Evolutionary conservation across 1,140 invertebrate species (phyloP).

Genomic region (Melitaea cinxia): DNA sequence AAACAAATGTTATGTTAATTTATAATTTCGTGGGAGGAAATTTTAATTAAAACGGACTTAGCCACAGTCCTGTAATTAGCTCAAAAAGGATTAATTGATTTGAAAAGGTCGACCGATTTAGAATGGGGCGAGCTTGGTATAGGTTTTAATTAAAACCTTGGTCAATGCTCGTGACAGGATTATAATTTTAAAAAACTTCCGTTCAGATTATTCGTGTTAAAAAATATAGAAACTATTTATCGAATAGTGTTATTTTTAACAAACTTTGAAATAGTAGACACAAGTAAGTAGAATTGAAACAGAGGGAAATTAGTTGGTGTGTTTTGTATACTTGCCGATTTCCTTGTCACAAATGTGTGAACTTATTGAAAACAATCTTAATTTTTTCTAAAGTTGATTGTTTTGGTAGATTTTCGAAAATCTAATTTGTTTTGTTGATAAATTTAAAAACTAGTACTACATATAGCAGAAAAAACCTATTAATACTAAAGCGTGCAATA

Average conservation of each 20-base stretch:
- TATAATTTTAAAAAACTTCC: conserved; percentile 2
- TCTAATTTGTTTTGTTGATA: no score
- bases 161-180: background rate
- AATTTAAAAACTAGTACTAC: no score
- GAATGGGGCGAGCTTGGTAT: conserved; percentile 1
- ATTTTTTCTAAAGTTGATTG: no score
- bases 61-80: conserved; percentile 15
- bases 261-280: no score
- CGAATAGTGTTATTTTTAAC: background rate
- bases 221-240: background rate
- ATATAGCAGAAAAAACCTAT: no score
- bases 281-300: no score
- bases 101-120: conserved; percentile 10
- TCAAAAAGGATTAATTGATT: conserved; percentile 16
- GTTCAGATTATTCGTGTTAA: background rate
- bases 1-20: background rate
- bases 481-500: no score
- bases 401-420: no score
- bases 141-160: conserved; percentile 18
- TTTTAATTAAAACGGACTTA: conserved; percentile 13
- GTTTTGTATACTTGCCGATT: no score
- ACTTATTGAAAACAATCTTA: no score
- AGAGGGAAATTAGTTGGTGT: no score
- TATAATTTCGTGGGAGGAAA: conserved; percentile 1
- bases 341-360: no score